These are phyloP conservation scores for Brachionus calyciflorus DNA, from an alignment of 1,140 invertebrate species.

Conservation along the genomic window DNA sequence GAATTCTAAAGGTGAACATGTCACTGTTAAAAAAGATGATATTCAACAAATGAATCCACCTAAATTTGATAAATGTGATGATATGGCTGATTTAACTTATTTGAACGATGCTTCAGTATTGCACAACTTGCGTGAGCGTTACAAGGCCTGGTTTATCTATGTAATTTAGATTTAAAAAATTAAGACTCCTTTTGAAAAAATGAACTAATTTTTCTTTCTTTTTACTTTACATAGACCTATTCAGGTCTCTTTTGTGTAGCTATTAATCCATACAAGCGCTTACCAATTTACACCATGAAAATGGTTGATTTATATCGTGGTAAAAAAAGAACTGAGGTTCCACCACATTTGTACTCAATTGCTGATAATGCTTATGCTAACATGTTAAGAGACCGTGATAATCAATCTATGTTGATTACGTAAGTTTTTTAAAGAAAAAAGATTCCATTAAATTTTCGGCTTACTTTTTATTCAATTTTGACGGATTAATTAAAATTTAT, in stretches of 20 bases:
- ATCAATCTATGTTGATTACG: constrained; percentile 62
- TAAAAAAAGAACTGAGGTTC: constrained; percentile 97
- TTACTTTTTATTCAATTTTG: no score
- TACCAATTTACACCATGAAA: constrained; percentile 93
- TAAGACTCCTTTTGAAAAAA: not conserved
- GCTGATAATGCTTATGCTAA: constrained; percentile 99
- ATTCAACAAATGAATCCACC: constrained; percentile 98
- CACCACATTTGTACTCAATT: constrained; percentile 99
- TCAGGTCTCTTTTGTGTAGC: constrained; percentile 99
- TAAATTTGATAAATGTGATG: constrained; percentile 98
- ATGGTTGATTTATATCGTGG: constrained; percentile 96
- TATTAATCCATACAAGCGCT: constrained; percentile 99
- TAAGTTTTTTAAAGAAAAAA: no score
- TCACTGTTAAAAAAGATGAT: constrained; percentile 91
- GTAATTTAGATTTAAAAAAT: constrained; percentile 67
- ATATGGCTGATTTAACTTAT: constrained; percentile 99
- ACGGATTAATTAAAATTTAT: no score
- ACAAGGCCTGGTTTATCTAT: constrained; percentile 95
- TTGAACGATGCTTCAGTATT: constrained; percentile 98
- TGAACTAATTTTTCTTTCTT: no score
- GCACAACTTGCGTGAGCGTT: constrained; percentile 96
- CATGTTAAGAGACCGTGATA: constrained; percentile 71
- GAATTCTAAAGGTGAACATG: constrained; percentile 57
- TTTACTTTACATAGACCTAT: constrained; percentile 76
- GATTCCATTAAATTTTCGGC: no score